Percentiles rank a stretch among this genome's conserved stretches.
Conservation (phyloP, 2,888 invertebrate species). For the Lamellibrachia satsuma region DNA sequence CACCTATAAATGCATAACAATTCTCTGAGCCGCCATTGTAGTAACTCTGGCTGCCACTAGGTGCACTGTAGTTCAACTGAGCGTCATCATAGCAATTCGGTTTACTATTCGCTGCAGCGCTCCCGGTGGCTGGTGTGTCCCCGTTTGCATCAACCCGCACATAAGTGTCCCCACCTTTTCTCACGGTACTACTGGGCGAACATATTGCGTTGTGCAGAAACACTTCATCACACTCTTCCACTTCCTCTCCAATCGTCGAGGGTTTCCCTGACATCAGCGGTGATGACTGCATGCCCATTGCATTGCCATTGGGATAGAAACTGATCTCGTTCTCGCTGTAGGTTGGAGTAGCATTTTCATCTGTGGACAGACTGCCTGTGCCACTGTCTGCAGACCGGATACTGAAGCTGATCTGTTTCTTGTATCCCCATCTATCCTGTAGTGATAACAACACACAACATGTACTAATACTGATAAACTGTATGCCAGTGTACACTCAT, state of each 20-base stretch:
- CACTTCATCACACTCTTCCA: neutral
- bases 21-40: slow-evolving; percentile 3
- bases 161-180: neutral
- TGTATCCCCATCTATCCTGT: neutral
- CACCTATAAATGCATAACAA: slow-evolving; percentile 7
- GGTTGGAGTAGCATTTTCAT: neutral
- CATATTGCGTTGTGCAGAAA: neutral
- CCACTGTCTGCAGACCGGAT: neutral
- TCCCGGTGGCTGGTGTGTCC: neutral
- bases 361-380: neutral
- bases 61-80: neutral
- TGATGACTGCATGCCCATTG: neutral
- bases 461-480: too few species aligned
- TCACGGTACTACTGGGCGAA: neutral
- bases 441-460: neutral
- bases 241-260: neutral
- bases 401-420: slow-evolving; percentile 17
- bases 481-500: too few species aligned
- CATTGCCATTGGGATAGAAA: slow-evolving; percentile 1
- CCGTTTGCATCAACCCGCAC: neutral
- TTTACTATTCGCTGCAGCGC: neutral
- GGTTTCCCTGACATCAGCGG: neutral
- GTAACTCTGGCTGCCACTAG: slow-evolving; percentile 3
- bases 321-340: neutral
- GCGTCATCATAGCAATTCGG: too few species aligned